phyloP scores from a whole-genome alignment of 2,888 invertebrate species.

The Halictus ligatus region DNA sequence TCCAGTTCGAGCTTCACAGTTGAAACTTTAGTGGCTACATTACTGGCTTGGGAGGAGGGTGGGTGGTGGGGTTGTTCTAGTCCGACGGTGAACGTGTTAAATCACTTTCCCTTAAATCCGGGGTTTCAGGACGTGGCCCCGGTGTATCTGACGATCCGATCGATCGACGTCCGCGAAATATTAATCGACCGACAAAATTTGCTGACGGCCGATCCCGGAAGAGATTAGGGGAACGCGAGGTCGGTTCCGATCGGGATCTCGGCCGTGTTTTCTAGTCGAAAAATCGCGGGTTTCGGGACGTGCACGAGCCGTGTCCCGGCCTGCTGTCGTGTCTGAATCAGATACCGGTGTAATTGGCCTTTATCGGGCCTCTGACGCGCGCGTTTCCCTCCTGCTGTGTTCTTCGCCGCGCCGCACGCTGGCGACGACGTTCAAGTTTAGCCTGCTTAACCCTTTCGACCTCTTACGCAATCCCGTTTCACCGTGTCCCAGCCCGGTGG shows the following conservation, averaged over 20 bases:
- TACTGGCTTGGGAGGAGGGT: background rate
- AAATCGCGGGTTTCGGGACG: constrained; percentile 49
- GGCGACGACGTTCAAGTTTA: constrained; percentile 54
- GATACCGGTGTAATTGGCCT: constrained; percentile 65
- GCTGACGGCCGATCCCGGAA: constrained; percentile 33
- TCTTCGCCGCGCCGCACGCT: constrained; percentile 23
- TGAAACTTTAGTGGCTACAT: too few relatives aligned
- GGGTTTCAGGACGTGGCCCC: background rate
- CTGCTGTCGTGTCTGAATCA: constrained; percentile 60
- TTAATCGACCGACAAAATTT: constrained; percentile 38
- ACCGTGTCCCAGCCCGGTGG: constrained; percentile 32
- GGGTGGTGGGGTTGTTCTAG: background rate
- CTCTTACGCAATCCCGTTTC: constrained; percentile 50
- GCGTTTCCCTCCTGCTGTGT: constrained; percentile 36
- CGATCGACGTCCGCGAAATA: constrained; percentile 24
- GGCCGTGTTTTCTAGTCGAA: constrained; percentile 44
- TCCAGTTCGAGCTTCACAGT: too few relatives aligned
- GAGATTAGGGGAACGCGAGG: constrained; percentile 16
- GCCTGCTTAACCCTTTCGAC: constrained; percentile 60
- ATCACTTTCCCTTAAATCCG: constrained; percentile 7
- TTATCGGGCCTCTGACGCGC: constrained; percentile 58
- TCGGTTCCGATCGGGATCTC: constrained; percentile 29
- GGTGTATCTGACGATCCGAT: constrained; percentile 19
- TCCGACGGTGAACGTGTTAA: background rate
- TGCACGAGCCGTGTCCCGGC: constrained; percentile 16